Base-by-base conservation (phyloP, 2,888 invertebrate genomes). In the Phalera bucephala region DNA sequence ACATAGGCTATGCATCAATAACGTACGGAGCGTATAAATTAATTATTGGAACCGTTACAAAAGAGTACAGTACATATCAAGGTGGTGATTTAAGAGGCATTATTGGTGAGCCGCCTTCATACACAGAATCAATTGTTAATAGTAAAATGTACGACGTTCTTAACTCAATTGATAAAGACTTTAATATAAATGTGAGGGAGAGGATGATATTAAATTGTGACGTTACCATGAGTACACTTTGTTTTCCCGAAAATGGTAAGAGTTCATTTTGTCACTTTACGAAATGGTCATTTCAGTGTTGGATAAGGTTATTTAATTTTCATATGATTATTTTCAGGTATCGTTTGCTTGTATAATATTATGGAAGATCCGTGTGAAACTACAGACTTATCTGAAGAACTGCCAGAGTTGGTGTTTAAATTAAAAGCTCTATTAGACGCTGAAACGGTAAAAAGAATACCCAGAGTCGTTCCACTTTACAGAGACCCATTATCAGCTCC, bases 321-420 rank as follows among this genome's bases (percentile, higher is more conserved):
- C n/a, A n/a, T n/a, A n/a, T n/a, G n/a, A 17, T 40, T 10, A n/a
- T 46, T 77, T 78, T 8, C 59, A 83, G 83, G 48, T 34, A 69
- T 52, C 23, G 43, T 55, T 14, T 87, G 86, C 38, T 62, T 87
- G 26, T 86, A 67, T 45, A 77, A 86, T 43, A 77, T 87, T 6
- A 73, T 62, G 38, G 53, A 72, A 14, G 87, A 87, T 57, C 84
- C 85, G 0, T 87, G 87, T 43, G 87, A 87, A 56, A 64, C 41
- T 3, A 58, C 39, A 37, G 79, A 87, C 32, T 47, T 86, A 43
- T 76, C 80, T 7, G 37, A 33, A 0, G 31, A 12, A 0, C 42
- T 73, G 44, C 71, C 73, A 5, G 68, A 76, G 15, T 42, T 84
- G n/a, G 70, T 70, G 2, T 29, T 51, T 2, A 58, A 36, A 11